phyloP scores from a whole-genome alignment of 2,888 invertebrate species.

The Anthrax anthrax region DNA sequence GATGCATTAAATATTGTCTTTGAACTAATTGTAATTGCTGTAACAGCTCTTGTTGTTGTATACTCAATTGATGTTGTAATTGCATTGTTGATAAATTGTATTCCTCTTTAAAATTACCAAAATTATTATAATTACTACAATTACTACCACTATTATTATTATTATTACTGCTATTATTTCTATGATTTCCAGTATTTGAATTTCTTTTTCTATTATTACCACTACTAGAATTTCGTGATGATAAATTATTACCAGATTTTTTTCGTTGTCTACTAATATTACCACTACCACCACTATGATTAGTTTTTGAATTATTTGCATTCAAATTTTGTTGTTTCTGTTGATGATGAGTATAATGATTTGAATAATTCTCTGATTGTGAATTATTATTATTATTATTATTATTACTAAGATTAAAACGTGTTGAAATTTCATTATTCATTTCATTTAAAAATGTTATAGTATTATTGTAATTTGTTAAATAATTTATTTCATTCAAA shows the following conservation, averaged over 20 bases:
- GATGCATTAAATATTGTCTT: slow-evolving; percentile 23
- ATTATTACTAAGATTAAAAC: not conserved
- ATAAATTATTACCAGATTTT: not conserved
- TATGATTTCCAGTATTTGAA: not conserved
- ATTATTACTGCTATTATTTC: not conserved
- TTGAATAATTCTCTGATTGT: not conserved
- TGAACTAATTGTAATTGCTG: slow-evolving; percentile 23
- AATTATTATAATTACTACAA: not conserved
- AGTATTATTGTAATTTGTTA: too few species aligned
- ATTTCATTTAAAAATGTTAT: not conserved
- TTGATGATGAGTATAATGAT: not conserved
- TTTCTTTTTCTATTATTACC: not conserved
- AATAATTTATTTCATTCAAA: too few species aligned
- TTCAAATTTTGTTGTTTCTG: too few species aligned
- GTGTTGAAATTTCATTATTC: not conserved
- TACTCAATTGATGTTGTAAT: slow-evolving; percentile 21
- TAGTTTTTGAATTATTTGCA: too few species aligned
- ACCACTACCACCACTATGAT: too few species aligned
- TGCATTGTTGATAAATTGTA: slow-evolving; percentile 17
- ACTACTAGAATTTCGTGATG: not conserved
- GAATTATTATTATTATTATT: too few species aligned
- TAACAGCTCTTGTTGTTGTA: slow-evolving; percentile 23
- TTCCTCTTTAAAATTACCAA: slow-evolving; percentile 2
- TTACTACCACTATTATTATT: not conserved
- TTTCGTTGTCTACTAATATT: not conserved